These are phyloP conservation scores for Sogatella furcifera DNA, from an alignment of 1,140 invertebrate genomes.

Conservation along the genomic window DNA sequence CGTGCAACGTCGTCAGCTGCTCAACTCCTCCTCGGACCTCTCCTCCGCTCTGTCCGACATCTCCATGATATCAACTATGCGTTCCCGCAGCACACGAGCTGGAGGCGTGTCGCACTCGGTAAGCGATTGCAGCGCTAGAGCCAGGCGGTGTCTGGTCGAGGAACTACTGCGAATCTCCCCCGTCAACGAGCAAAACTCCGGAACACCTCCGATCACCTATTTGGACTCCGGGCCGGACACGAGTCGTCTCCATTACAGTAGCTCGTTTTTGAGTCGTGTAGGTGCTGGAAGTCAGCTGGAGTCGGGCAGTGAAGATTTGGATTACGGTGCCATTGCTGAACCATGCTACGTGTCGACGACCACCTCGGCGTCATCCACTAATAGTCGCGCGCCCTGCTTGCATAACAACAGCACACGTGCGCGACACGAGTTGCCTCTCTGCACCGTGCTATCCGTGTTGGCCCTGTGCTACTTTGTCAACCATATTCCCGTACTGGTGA, in stretches of 20 bases:
- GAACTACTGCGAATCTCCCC: constrained; percentile 18
- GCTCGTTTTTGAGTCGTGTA: constrained; percentile 4
- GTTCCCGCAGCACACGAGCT: constrained; percentile 10
- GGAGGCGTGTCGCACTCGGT: constrained; percentile 17
- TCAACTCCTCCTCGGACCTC: constrained; percentile 21
- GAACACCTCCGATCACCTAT: constrained; percentile 14
- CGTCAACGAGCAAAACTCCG: not conserved
- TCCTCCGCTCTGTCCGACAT: constrained; percentile 23
- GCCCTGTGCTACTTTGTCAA: constrained; percentile 41
- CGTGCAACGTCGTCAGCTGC: constrained; percentile 10
- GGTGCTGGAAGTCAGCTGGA: not conserved
- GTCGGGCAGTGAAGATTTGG: constrained; percentile 5
- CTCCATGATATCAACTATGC: constrained; percentile 16
- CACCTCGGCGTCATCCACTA: constrained; percentile 36
- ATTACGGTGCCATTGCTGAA: constrained; percentile 27
- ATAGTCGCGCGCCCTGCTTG: constrained; percentile 30
- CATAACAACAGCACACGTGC: constrained; percentile 6
- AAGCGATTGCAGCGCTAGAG: constrained; percentile 17
- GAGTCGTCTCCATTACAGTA: constrained; percentile 8
- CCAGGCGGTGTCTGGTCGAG: constrained; percentile 16
- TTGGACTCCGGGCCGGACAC: constrained; percentile 16
- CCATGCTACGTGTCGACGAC: constrained; percentile 26
- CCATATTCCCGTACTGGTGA: constrained; percentile 44
- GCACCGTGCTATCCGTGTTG: constrained; percentile 36
- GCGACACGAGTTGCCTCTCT: constrained; percentile 30